Conservation (phyloP, 2,113 vertebrate genomes). For the Riparia riparia region DNA sequence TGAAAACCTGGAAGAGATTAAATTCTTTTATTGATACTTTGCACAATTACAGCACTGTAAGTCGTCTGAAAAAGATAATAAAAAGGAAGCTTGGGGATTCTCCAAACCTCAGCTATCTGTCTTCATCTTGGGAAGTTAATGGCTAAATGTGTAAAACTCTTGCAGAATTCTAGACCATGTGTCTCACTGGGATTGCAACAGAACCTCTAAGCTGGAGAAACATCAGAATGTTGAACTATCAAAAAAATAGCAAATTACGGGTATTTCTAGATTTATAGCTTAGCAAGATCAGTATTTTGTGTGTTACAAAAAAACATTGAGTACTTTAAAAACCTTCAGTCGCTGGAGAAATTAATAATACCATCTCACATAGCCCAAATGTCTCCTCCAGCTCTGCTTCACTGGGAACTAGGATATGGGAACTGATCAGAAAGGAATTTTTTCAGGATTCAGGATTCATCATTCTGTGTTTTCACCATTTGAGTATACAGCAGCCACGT, state of each 20-base stretch:
- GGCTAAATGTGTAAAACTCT: background rate
- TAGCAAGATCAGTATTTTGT: background rate
- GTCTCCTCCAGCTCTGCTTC: background rate
- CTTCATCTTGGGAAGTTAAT: background rate
- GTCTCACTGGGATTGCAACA: background rate
- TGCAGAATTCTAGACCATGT: background rate
- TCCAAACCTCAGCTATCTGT: background rate
- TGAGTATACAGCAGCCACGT: rapidly evolving
- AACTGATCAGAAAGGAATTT: background rate
- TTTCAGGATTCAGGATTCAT: background rate
- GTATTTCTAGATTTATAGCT: background rate
- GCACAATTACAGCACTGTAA: background rate
- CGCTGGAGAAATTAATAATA: background rate
- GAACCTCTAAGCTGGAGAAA: background rate
- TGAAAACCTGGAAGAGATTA: conserved; percentile 81
- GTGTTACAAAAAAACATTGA: background rate
- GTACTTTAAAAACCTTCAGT: background rate
- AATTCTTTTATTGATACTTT: background rate
- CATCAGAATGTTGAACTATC: background rate
- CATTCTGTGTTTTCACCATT: background rate
- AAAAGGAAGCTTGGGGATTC: background rate
- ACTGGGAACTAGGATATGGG: background rate
- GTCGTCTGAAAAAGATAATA: background rate
- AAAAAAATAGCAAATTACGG: background rate
- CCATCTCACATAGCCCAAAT: background rate